These are phyloP conservation scores for Aldrovandia affinis DNA, from an alignment of 2,797 vertebrate genomes.

Conservation along the genomic window DNA sequence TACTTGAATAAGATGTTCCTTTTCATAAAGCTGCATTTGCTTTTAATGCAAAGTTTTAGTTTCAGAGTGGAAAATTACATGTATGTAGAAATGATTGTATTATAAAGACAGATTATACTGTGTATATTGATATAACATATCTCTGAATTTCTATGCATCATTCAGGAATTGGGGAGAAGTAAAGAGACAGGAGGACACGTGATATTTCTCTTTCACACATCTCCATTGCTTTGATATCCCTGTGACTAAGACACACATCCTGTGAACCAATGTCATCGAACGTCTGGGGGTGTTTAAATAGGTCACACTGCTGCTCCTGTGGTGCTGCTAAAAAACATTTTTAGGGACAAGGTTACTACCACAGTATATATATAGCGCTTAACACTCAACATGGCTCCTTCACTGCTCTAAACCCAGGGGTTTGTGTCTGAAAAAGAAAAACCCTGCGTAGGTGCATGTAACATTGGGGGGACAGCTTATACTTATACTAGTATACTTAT, in stretches of 20 bases:
- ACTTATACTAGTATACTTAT: no score
- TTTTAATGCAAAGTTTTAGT: not conserved
- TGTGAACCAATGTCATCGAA: constrained; percentile 23
- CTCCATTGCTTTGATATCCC: constrained; percentile 17
- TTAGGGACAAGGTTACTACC: constrained; percentile 20
- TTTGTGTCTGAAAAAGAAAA: not conserved
- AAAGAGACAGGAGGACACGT: not conserved
- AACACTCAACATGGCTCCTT: not conserved
- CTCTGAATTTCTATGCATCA: not conserved
- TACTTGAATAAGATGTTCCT: not conserved
- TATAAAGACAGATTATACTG: not conserved
- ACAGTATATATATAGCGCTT: not conserved
- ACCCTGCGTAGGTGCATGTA: not conserved
- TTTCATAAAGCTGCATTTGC: not conserved
- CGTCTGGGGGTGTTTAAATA: constrained; percentile 21
- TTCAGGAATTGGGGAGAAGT: not conserved
- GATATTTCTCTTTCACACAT: not conserved
- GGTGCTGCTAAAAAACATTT: constrained; percentile 24
- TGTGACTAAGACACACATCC: constrained; percentile 6
- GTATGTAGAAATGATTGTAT: not conserved
- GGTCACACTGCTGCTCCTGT: constrained; percentile 15
- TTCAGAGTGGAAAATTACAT: not conserved
- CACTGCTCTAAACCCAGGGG: not conserved
- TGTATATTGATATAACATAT: not conserved
- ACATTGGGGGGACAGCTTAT: no score